These are phyloP conservation scores for Globicephala melas DNA, from an alignment of 2,113 vertebrate species.

Conservation along the genomic window DNA sequence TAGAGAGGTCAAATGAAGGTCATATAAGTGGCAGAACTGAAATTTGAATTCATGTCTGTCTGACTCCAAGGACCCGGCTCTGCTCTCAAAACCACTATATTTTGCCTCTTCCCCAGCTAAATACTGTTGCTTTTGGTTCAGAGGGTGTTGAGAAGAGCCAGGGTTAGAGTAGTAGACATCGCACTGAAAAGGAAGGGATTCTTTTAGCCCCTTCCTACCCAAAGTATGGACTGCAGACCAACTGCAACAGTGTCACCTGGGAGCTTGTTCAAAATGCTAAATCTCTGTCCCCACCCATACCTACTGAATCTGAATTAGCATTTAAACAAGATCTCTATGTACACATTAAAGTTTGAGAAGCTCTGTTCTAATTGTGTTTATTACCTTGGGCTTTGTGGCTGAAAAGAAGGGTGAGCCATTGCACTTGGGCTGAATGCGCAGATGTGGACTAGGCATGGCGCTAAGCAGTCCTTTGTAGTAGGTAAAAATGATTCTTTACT, in stretches of 20 bases:
- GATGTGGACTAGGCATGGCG: background rate
- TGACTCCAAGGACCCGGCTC: background rate
- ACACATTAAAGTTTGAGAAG: background rate
- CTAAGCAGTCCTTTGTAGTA: background rate
- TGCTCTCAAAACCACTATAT: background rate
- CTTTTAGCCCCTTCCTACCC: background rate
- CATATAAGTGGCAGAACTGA: background rate
- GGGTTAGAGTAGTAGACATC: background rate
- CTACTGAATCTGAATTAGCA: background rate
- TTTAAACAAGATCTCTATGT: background rate
- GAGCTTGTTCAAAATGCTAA: background rate
- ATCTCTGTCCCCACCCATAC: background rate
- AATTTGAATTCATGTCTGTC: background rate
- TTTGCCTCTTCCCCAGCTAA: background rate
- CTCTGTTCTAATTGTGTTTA: background rate
- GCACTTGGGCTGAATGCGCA: background rate
- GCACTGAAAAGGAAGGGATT: background rate
- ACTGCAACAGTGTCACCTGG: background rate
- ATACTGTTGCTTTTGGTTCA: background rate
- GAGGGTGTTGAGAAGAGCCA: background rate
- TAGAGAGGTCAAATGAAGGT: background rate
- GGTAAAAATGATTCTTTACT: background rate
- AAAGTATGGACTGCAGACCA: background rate
- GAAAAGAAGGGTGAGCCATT: background rate
- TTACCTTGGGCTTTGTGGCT: background rate